Percentiles rank a stretch among this genome's conserved stretches.
Conservation (phyloP, 2,797 vertebrate genomes). For the Hyperoplus immaculatus region DNA sequence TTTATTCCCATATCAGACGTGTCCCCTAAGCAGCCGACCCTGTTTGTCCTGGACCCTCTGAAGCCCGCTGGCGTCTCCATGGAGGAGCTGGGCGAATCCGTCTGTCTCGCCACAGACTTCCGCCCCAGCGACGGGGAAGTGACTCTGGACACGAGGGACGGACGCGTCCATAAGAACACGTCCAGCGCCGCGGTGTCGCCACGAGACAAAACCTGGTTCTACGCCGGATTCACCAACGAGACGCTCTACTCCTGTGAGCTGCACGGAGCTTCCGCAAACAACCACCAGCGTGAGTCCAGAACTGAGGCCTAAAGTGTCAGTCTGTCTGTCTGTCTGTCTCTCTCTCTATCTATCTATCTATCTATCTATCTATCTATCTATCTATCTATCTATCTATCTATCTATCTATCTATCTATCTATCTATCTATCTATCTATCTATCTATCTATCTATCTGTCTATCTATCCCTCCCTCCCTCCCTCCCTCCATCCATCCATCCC, state of each 20-base stretch:
- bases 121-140: background rate
- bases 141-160: fast-evolving
- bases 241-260: slow-evolving; percentile 46
- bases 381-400: no score
- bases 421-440: no score
- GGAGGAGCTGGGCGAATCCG: fast-evolving
- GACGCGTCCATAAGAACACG: fast-evolving
- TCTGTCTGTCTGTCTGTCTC: no score
- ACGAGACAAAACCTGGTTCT: slow-evolving; percentile 14
- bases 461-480: no score
- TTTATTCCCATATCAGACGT: slow-evolving; percentile 29
- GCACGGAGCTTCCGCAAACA: fast-evolving
- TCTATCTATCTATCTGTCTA: no score
- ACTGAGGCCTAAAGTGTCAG: no score
- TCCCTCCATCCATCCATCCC: background rate
- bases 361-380: no score
- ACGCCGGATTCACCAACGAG: slow-evolving; percentile 11
- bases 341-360: no score
- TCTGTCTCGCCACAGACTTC: slow-evolving; percentile 72
- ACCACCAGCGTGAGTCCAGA: background rate
- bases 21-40: fast-evolving
- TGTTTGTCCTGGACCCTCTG: slow-evolving; percentile 51
- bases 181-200: background rate
- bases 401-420: no score
- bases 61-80: fast-evolving